These are phyloP conservation scores for Diploptera punctata DNA, from an alignment of 2,888 invertebrate species.

Conservation along the genomic window DNA sequence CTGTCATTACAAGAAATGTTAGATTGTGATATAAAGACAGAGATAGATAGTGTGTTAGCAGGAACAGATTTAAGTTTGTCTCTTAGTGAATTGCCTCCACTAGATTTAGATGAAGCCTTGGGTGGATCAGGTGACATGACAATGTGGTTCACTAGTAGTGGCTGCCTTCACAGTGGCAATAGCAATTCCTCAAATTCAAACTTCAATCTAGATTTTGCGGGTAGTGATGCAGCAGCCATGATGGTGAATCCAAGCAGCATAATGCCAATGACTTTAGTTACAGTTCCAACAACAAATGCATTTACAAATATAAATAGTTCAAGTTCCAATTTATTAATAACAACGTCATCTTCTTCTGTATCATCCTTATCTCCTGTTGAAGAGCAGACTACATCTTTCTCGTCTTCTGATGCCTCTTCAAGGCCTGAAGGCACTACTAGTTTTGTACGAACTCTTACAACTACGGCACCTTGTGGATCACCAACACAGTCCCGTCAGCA, in stretches of 20 bases:
- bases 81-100: slow-evolving; percentile 62
- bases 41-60: slow-evolving; percentile 77
- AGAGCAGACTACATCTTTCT: slow-evolving; percentile 6
- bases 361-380: slow-evolving; percentile 15
- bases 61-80: slow-evolving; percentile 61
- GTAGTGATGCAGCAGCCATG: slow-evolving; percentile 75
- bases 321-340: neutral
- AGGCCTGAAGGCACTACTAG: neutral
- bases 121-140: slow-evolving; percentile 47
- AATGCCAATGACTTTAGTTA: slow-evolving; percentile 69
- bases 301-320: neutral
- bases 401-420: neutral
- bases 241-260: slow-evolving; percentile 93
- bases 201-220: slow-evolving; percentile 71
- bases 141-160: slow-evolving; percentile 44
- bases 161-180: slow-evolving; percentile 56
- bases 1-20: slow-evolving; percentile 86
- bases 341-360: slow-evolving; percentile 4
- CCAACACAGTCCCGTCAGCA: neutral
- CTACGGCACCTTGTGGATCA: neutral
- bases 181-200: slow-evolving; percentile 68
- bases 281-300: slow-evolving; percentile 33
- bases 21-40: slow-evolving; percentile 87
- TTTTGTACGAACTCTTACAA: neutral
- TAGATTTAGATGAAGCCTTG: slow-evolving; percentile 70